These are phyloP conservation scores for Sturnira hondurensis DNA, from an alignment of 2,113 vertebrate species.

Conservation along the genomic window DNA sequence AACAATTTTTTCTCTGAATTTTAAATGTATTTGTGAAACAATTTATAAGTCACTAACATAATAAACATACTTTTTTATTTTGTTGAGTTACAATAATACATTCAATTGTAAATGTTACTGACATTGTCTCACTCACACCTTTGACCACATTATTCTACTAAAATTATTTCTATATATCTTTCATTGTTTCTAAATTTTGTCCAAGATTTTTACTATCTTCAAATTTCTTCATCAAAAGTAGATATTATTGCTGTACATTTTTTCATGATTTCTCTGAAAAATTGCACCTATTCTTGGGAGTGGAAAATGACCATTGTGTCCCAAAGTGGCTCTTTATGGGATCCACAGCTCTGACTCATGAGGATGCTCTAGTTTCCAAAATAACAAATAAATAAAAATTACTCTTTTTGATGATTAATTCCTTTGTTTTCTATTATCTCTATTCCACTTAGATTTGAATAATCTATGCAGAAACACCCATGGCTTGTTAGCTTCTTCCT, in stretches of 20 bases:
- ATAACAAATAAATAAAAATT: background rate
- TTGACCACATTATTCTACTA: background rate
- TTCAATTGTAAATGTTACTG: background rate
- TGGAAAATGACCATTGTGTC: background rate
- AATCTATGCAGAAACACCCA: background rate
- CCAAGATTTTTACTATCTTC: background rate
- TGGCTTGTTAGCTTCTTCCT: background rate
- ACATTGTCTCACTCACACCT: background rate
- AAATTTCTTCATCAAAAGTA: background rate
- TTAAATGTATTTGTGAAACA: background rate
- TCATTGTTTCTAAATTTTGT: background rate
- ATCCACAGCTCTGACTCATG: background rate
- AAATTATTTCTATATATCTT: background rate
- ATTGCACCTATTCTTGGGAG: background rate
- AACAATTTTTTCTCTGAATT: background rate
- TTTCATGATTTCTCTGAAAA: background rate
- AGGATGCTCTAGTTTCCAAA: background rate
- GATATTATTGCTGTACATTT: background rate
- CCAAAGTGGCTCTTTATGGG: background rate
- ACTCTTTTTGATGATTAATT: background rate
- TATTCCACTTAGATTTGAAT: background rate
- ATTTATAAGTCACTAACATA: background rate
- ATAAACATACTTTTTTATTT: background rate
- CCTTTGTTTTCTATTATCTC: background rate
- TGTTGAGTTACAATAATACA: background rate